Evolutionary conservation across 2,888 invertebrate species (phyloP).

Genomic region (Drosophila anomelani): DNA sequence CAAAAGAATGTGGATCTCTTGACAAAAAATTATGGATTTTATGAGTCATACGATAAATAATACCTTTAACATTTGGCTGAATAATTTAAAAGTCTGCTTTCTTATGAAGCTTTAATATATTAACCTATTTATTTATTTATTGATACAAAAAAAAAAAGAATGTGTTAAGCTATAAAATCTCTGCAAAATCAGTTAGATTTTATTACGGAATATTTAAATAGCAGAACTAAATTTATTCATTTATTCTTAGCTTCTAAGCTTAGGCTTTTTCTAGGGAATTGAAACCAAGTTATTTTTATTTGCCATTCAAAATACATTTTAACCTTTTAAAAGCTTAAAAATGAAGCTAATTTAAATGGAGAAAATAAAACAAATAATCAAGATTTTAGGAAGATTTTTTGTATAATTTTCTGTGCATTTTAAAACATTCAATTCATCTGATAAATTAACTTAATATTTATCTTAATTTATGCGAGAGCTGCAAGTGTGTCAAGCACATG

Average conservation of each 20-base stretch:
- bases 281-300: neutral
- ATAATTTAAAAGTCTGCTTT: neutral
- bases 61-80: neutral
- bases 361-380: neutral
- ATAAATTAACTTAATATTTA: constrained; percentile 4
- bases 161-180: constrained; percentile 7
- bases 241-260: neutral
- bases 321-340: neutral
- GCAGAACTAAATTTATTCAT: constrained; percentile 4
- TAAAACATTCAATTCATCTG: neutral
- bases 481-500: constrained; percentile 54
- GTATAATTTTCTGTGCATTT: neutral
- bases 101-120: too few species aligned
- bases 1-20: neutral
- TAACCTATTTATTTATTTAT: neutral
- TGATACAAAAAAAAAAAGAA: neutral
- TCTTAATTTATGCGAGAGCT: constrained; percentile 3
- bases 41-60: neutral
- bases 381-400: neutral
- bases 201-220: neutral
- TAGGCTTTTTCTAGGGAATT: neutral
- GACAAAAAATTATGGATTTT: constrained; percentile 1
- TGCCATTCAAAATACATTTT: neutral
- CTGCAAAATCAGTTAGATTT: neutral
- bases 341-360: neutral